Percentiles rank a stretch among this genome's conserved stretches.
Evolutionary conservation across 2,888 invertebrate genomes (phyloP).

Genomic region (Uropetala carovei): DNA sequence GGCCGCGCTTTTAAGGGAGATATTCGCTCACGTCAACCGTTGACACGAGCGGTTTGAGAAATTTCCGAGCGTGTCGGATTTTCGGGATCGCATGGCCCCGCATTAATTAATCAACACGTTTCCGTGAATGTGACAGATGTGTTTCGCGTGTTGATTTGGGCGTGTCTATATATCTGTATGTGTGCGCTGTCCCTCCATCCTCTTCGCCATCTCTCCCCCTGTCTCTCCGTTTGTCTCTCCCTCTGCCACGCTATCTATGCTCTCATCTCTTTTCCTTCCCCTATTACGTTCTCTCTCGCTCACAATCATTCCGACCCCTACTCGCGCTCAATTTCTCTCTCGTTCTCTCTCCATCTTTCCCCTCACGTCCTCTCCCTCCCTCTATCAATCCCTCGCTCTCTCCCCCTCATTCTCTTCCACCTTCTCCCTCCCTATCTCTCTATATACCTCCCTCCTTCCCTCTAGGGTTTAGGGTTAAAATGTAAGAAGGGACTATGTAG

Average conservation of each 20-base stretch:
- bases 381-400: not conserved
- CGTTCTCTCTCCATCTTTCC: no score
- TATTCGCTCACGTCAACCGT: not conserved
- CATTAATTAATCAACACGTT: slow-evolving; percentile 5
- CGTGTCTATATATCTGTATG: not conserved
- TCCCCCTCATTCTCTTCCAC: not conserved
- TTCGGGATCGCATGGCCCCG: not conserved
- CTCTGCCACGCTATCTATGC: not conserved
- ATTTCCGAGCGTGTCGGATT: not conserved
- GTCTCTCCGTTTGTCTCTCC: not conserved
- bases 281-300: not conserved
- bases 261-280: not conserved
- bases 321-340: no score
- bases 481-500: no score
- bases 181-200: not conserved
- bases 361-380: no score
- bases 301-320: no score
- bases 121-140: not conserved
- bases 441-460: no score
- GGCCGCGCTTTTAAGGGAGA: not conserved
- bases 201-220: not conserved
- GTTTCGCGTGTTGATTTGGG: not conserved
- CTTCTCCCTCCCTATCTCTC: not conserved
- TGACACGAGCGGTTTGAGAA: not conserved
- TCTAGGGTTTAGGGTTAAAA: no score